Conservation (phyloP, 37 sponge, comb jelly and placozoan genomes). For the Mnemiopsis leidyi region DNA sequence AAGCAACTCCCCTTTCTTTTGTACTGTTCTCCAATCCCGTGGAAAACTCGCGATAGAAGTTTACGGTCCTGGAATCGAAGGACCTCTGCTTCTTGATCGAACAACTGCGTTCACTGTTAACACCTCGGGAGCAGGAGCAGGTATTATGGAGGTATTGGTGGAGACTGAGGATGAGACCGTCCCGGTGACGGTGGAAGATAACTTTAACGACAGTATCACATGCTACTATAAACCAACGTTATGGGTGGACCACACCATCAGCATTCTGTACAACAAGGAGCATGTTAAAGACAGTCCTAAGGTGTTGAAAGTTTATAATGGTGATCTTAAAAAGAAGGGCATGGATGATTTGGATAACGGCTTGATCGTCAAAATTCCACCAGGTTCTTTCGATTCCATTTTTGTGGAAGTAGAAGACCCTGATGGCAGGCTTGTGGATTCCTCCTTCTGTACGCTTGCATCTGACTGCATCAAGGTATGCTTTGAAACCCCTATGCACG, state of each 20-base stretch:
- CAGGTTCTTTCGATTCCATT: neutral
- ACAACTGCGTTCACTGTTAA: conserved; percentile 23
- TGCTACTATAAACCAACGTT: neutral
- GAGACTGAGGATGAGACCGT: conserved; percentile 24
- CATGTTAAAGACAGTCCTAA: conserved; percentile 10
- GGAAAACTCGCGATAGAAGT: conserved; percentile 7
- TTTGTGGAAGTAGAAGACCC: conserved; percentile 1
- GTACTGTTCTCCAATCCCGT: conserved; percentile 3
- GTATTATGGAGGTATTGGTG: neutral
- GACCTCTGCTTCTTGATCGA: neutral
- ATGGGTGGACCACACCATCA: conserved; percentile 37
- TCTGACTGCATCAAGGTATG: conserved; percentile 2
- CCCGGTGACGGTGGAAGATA: neutral
- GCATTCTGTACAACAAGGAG: conserved; percentile 3
- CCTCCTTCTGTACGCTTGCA: neutral
- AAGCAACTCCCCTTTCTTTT: neutral
- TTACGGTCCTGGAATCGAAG: conserved; percentile 27
- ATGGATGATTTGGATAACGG: neutral
- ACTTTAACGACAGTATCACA: conserved; percentile 40
- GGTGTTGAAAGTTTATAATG: neutral
- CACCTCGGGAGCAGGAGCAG: neutral
- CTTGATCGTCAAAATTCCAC: conserved; percentile 12
- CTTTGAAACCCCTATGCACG: neutral
- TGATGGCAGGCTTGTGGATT: neutral
- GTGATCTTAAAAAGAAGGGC: neutral